phyloP scores from a whole-genome alignment of 2,888 invertebrate genomes.

The Eulithis testata region DNA sequence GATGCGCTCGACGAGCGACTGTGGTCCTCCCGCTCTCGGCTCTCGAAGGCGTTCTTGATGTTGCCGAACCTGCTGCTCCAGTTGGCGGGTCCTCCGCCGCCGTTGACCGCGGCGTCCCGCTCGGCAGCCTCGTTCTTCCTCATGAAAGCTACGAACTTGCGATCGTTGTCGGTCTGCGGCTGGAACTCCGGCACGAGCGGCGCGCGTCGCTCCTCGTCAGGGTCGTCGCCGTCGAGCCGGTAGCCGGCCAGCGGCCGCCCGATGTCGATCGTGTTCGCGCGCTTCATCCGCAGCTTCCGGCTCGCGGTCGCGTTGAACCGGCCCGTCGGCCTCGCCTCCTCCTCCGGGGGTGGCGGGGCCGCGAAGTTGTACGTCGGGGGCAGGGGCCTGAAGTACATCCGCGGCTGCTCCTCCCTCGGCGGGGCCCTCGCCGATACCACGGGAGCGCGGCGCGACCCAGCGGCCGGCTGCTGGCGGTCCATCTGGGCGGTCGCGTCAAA shows the following conservation, averaged over 20 bases:
- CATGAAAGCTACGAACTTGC: conserved; percentile 93
- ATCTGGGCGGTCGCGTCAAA: conserved; percentile 65
- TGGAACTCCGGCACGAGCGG: conserved; percentile 87
- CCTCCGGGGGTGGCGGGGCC: conserved; percentile 64
- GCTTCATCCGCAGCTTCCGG: conserved; percentile 91
- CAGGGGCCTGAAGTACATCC: conserved; percentile 67
- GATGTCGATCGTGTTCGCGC: conserved; percentile 95
- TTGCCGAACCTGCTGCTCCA: conserved; percentile 94
- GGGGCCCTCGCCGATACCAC: conserved; percentile 46
- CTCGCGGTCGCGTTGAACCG: conserved; percentile 82
- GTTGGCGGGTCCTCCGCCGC: conserved; percentile 75
- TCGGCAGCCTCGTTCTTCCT: conserved; percentile 86
- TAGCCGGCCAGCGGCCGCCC: conserved; percentile 88
- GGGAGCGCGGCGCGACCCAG: conserved; percentile 43
- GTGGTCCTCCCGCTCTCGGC: conserved; percentile 67
- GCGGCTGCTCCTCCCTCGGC: conserved; percentile 56
- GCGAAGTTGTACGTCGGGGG: conserved; percentile 78
- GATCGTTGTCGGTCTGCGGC: conserved; percentile 94
- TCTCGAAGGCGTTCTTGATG: conserved; percentile 92
- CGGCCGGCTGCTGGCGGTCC: conserved; percentile 50
- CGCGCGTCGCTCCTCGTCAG: conserved; percentile 72
- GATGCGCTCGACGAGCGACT: conserved; percentile 76
- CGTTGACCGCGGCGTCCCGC: conserved; percentile 41
- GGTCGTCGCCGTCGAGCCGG: conserved; percentile 77
- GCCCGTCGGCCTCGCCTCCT: conserved; percentile 66